A percentile compares a stretch with the other conserved stretches of the same genome.
Conservation (phyloP, 2,888 invertebrate genomes). For the Anarsia innoxiella region DNA sequence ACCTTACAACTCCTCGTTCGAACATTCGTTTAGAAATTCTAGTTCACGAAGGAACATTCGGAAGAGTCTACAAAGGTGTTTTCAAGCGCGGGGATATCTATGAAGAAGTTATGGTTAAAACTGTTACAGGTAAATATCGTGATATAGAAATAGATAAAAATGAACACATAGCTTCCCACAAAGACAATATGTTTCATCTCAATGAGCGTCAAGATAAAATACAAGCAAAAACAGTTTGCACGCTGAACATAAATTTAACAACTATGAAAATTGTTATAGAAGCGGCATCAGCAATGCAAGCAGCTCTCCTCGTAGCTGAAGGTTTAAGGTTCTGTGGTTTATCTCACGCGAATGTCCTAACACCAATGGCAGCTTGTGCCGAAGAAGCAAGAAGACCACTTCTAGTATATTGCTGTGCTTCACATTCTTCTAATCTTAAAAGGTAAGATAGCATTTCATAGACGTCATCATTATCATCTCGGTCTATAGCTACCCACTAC, state of each 20-base stretch:
- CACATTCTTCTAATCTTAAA: conserved; percentile 81
- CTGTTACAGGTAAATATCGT: conserved; percentile 86
- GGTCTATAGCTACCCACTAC: no score
- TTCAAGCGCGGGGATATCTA: conserved; percentile 77
- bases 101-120: conserved; percentile 89
- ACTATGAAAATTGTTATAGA: conserved; percentile 53
- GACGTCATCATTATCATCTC: no score
- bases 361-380: conserved; percentile 81
- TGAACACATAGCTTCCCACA: not conserved
- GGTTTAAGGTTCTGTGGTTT: conserved; percentile 83
- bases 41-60: conserved; percentile 90
- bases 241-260: no score
- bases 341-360: conserved; percentile 81
- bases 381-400: conserved; percentile 75
- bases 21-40: conserved; percentile 76
- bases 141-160: no score
- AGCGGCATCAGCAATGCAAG: conserved; percentile 82
- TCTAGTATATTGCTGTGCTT: conserved; percentile 81
- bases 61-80: conserved; percentile 87
- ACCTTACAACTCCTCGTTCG: conserved; percentile 76
- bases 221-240: no score
- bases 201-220: not conserved
- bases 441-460: conserved; percentile 59
- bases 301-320: conserved; percentile 81
- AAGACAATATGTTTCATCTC: not conserved